Evolutionary conservation across 2,113 vertebrate species (phyloP), one percentile per base, ranked within the genome.

Genomic region (Megalops atlanticus): DNA sequence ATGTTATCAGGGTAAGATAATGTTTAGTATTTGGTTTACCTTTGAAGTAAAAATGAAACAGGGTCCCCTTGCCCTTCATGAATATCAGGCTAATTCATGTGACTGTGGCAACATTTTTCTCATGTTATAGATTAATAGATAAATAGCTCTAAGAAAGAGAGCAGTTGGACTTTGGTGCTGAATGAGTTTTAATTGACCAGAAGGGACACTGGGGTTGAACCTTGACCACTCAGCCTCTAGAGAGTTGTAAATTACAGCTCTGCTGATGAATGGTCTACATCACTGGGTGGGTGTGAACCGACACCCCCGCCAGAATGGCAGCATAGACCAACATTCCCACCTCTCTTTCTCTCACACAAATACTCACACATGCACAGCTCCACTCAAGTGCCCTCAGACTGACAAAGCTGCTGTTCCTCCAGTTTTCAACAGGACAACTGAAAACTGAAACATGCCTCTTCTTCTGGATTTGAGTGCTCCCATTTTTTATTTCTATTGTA

Each of bases 111-210:
- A 72, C 71, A 64, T 70, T 80, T 52, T 38, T 77, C 41, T 75
- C 52, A 45, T 77, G 81, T 68, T 70, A 52, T 68, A 76, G 84
- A 83, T 41, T 77, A 78, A 58, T 80, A 78, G 76, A 84, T 82
- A 71, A 73, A 85, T 84, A 74, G 72, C 33, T 49, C 45, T 41
- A 72, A 87, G 82, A 82, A 80, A 82, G 58, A 36, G 18, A 31
- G 58, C 76, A 79, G 73, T 82, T 77, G 81, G 78, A 35, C 72
- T 73, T 75, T 78, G 83, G 81, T 75, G 81, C 54, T 85, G 84
- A 87, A 85, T 84, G 83, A 81, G 83, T 88, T 89, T 89, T 90
- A 86, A 90, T 90, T 90, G 89, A 90, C 86, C 87, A 84, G 83
- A 82, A 81, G 83, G 85, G 86, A 85, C 68, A 76, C 81, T 45